Evolutionary conservation across 2,797 vertebrate species (phyloP).

Genomic region (Dallia pectoralis): DNA sequence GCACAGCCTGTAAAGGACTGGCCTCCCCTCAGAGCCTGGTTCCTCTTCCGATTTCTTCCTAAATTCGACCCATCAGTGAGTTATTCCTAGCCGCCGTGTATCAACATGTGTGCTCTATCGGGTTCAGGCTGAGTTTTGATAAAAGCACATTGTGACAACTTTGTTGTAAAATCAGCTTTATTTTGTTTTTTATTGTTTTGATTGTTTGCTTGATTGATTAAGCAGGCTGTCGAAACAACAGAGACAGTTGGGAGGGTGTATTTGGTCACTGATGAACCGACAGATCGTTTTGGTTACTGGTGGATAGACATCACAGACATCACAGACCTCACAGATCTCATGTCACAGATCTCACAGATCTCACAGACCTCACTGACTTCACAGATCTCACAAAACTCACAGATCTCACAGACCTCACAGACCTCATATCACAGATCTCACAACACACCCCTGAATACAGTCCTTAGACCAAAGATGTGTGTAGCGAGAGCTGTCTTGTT

Average conservation of each 20-base stretch:
- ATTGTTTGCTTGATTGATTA: too few relatives aligned
- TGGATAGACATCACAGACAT: conserved; percentile 54
- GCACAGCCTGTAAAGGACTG: too few relatives aligned
- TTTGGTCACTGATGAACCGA: conserved; percentile 64
- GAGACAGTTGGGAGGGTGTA: conserved; percentile 67
- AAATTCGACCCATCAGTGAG: too few relatives aligned
- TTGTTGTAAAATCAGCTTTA: too few relatives aligned
- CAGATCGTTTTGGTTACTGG: conserved; percentile 53
- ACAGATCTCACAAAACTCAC: conserved; percentile 29
- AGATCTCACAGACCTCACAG: conserved; percentile 49
- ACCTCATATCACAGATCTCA: not conserved
- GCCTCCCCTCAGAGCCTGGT: too few relatives aligned
- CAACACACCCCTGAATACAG: not conserved
- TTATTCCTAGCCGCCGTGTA: too few relatives aligned
- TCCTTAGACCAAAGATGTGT: not conserved
- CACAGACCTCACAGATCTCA: conserved; percentile 30
- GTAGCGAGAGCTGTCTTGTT: not conserved
- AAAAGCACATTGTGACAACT: too few relatives aligned
- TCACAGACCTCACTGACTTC: conserved; percentile 53
- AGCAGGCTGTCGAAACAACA: too few relatives aligned
- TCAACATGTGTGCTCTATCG: too few relatives aligned
- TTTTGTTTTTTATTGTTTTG: too few relatives aligned
- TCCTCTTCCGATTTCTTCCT: too few relatives aligned
- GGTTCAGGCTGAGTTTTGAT: too few relatives aligned
- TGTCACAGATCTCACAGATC: not conserved